Base-by-base conservation (phyloP, 2,113 vertebrate species). In the Pachycephala philippinensis region DNA sequence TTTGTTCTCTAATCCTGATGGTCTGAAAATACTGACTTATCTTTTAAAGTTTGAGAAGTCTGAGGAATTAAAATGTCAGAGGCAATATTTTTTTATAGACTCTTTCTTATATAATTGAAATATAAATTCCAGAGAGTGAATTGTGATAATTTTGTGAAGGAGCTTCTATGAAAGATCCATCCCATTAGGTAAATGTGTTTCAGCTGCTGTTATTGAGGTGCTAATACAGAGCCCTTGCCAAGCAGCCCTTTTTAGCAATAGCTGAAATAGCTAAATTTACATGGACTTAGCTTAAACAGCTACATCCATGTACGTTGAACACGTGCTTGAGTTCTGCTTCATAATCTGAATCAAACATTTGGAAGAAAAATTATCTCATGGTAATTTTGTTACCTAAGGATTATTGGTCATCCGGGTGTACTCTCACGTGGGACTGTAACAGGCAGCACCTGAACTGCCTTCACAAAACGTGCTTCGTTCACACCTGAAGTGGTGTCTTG, bases 161-260 rank as follows among this genome's bases (percentile, higher is more conserved):
- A 60, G 74, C 82, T 96, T 93, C 92, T 94, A 72, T 92, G 90
- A 86, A 89, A 97, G 90, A 94, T 95, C 86, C 59, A 90, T 96
- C 90, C 95, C 6, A 42, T 97, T 97, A 96, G 95, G 93, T 97
- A 87, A 96, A 84, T 95, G 89, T 75, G 95, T 96, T 97, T 97
- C 95, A 96, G 92, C 95, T 97, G 95, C 95, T 97, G 45, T 97
- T 96, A 77, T 90, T 96, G 90, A 90, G 97, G 89, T 93, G 92
- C 70, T 90, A 77, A 89, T 89, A 85, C 70, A 95, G 96, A 97
- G 87, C 88, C 84, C 87, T 97, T 95, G 79, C 94, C 94, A 96
- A 95, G 78, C 84, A 95, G 91, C 91, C 94, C 93, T 95, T 97
- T 96, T 94, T 95, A 93, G 93, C 95, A 95, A 86, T 60, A 94